Conservation (phyloP, 2,888 invertebrate species). For the Phyllotreta cruciferae region DNA sequence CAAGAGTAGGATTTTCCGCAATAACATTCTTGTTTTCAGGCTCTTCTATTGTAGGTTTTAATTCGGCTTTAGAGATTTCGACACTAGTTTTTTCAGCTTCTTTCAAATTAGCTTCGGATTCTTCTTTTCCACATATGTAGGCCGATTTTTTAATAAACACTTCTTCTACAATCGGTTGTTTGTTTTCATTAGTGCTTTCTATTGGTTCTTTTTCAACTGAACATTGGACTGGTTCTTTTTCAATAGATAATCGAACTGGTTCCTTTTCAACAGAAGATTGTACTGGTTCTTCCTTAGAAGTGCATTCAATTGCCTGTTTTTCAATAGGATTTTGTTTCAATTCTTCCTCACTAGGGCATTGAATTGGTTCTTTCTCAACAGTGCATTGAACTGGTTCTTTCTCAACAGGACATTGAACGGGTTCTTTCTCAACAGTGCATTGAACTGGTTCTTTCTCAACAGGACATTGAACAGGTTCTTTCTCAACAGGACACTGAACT, state of each 20-base stretch:
- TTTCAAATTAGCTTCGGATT: constrained; percentile 1
- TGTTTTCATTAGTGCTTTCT: constrained; percentile 10
- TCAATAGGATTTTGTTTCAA: too few relatives aligned
- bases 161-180: constrained; percentile 38
- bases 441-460: too few relatives aligned
- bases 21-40: background rate
- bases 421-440: too few relatives aligned
- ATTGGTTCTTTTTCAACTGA: constrained; percentile 5
- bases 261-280: background rate
- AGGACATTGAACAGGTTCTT: too few relatives aligned
- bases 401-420: too few relatives aligned
- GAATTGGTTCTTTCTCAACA: too few relatives aligned
- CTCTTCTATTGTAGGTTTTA: background rate
- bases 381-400: too few relatives aligned
- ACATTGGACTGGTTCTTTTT: constrained; percentile 12
- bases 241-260: background rate
- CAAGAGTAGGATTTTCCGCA: background rate
- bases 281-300: background rate
- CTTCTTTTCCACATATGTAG: constrained; percentile 41
- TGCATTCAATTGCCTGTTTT: too few relatives aligned
- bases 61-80: background rate
- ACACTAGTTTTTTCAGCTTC: background rate
- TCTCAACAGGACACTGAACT: too few relatives aligned
- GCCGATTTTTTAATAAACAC: constrained; percentile 43
- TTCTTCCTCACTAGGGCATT: too few relatives aligned